These are phyloP conservation scores for Zaprionus capensis DNA, from an alignment of 1,140 invertebrate species.

Conservation along the genomic window DNA sequence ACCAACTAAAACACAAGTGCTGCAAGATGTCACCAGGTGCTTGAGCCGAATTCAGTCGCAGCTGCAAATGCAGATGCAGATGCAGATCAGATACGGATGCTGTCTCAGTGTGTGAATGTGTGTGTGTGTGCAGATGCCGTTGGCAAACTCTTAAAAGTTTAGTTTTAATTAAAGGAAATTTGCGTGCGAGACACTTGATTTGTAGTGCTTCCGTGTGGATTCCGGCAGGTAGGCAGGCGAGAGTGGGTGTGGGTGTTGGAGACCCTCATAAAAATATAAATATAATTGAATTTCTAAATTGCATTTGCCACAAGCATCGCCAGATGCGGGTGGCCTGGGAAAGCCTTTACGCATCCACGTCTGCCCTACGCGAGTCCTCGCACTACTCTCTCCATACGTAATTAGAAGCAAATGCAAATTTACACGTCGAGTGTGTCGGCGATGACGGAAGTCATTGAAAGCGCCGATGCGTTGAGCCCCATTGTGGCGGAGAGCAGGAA, in stretches of 20 bases:
- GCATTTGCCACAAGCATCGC: conserved; percentile 68
- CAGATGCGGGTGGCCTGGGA: conserved; percentile 13
- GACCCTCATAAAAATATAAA: conserved; percentile 67
- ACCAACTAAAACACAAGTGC: conserved; percentile 19
- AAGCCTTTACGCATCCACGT: background rate
- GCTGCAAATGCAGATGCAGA: conserved; percentile 13
- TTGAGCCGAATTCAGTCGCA: conserved; percentile 26
- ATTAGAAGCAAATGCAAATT: conserved; percentile 81
- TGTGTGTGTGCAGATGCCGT: conserved; percentile 26
- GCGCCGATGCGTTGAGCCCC: conserved; percentile 56
- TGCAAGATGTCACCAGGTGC: conserved; percentile 24
- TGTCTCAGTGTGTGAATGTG: background rate
- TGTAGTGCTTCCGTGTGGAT: conserved; percentile 70
- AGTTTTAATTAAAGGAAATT: conserved; percentile 82
- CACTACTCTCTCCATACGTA: conserved; percentile 31
- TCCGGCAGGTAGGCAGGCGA: background rate
- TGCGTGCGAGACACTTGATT: conserved; percentile 79
- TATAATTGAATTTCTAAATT: conserved; percentile 82
- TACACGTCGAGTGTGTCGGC: conserved; percentile 73
- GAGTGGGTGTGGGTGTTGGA: background rate
- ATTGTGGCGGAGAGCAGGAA: conserved; percentile 27
- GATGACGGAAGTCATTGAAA: conserved; percentile 78
- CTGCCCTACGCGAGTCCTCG: background rate
- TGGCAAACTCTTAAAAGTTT: conserved; percentile 74
- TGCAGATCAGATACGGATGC: conserved; percentile 24